These are phyloP conservation scores for Nannospalax galili DNA, from an alignment of 2,113 vertebrate genomes.

Conservation along the genomic window DNA sequence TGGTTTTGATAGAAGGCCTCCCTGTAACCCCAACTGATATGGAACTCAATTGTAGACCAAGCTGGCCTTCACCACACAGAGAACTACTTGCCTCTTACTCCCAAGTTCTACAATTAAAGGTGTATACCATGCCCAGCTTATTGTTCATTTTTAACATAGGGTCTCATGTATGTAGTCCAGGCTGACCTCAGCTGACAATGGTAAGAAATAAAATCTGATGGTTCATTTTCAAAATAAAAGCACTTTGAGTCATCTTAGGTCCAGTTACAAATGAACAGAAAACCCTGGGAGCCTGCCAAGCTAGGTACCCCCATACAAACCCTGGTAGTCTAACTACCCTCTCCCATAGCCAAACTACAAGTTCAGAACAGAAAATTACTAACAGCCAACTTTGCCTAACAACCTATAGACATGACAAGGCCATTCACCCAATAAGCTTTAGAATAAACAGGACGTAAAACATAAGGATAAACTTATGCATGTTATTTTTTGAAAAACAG, in stretches of 20 bases:
- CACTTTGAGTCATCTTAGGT: not conserved
- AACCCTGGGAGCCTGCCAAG: too few species aligned
- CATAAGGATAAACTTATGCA: not conserved
- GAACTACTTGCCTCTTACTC: too few species aligned
- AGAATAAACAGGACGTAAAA: not conserved
- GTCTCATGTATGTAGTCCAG: not conserved
- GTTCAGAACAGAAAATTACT: not conserved
- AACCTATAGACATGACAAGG: not conserved
- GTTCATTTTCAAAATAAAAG: not conserved
- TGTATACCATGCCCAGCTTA: too few species aligned
- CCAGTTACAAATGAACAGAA: not conserved
- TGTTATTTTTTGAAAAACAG: too few species aligned
- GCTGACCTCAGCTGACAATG: not conserved
- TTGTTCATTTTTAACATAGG: not conserved
- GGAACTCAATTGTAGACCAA: too few species aligned
- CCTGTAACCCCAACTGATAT: too few species aligned
- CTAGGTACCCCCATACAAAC: not conserved
- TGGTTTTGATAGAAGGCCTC: too few species aligned
- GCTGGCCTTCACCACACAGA: too few species aligned
- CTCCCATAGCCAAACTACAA: not conserved
- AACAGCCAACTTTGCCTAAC: not conserved
- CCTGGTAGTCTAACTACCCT: not conserved
- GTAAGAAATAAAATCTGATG: not conserved
- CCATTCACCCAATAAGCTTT: not conserved
- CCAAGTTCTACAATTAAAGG: too few species aligned